A percentile compares a stretch with the other conserved stretches of the same genome.
Evolutionary conservation across 2,888 invertebrate species (phyloP).

Genomic region (Drosophila putrida): DNA sequence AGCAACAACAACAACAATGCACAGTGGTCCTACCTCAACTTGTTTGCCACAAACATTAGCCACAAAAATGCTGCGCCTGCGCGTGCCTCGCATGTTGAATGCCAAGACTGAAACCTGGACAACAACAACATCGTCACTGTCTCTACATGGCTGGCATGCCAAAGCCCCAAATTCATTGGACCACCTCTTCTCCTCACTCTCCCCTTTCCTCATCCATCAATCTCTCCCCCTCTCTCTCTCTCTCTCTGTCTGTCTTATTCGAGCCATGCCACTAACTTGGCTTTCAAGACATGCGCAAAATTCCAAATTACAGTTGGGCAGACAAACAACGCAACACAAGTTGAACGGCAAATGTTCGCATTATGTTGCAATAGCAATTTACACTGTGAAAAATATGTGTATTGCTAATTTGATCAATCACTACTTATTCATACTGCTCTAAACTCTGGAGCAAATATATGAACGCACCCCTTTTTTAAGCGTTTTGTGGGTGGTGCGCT

Average conservation of each 20-base stretch:
- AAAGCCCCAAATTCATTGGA: slow-evolving; percentile 18
- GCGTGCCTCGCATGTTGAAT: slow-evolving; percentile 64
- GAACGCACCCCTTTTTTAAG: too few relatives aligned
- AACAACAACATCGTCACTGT: slow-evolving; percentile 39
- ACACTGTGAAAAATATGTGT: slow-evolving; percentile 23
- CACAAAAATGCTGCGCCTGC: slow-evolving; percentile 72
- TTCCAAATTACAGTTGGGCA: slow-evolving; percentile 44
- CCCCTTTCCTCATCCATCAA: not conserved
- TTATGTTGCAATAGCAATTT: slow-evolving; percentile 21
- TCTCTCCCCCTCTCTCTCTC: not conserved
- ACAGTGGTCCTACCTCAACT: slow-evolving; percentile 67
- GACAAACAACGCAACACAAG: slow-evolving; percentile 14
- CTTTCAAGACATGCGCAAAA: slow-evolving; percentile 37
- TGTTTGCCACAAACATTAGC: slow-evolving; percentile 27
- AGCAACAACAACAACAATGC: slow-evolving; percentile 7
- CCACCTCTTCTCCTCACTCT: not conserved
- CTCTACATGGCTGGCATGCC: slow-evolving; percentile 57
- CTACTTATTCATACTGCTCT: not conserved
- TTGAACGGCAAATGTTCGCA: slow-evolving; percentile 11
- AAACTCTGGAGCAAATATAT: too few relatives aligned
- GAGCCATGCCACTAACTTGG: slow-evolving; percentile 14
- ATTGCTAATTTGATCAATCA: not conserved
- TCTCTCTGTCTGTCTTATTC: not conserved
- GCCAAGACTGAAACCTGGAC: slow-evolving; percentile 29
- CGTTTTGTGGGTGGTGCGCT: too few relatives aligned